Evolutionary conservation across 1,140 invertebrate species (phyloP).

Genomic region (Littorina saxatilis): DNA sequence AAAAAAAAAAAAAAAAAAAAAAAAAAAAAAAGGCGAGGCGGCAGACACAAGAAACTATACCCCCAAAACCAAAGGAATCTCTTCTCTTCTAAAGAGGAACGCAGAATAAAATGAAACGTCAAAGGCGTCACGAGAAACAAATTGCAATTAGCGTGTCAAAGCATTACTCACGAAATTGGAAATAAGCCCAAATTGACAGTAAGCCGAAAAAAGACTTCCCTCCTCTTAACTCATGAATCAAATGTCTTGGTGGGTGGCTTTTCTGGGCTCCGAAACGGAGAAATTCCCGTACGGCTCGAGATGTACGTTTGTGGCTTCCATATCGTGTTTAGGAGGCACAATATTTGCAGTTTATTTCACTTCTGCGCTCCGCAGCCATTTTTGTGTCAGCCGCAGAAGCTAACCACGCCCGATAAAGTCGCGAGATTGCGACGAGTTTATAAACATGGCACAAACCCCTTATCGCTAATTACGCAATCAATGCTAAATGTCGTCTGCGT

Average conservation of each 20-base stretch:
- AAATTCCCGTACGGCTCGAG: background rate
- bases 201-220: background rate
- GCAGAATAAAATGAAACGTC: constrained; percentile 19
- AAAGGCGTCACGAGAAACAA: background rate
- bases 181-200: constrained; percentile 27
- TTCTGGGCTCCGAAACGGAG: background rate
- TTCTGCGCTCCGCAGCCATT: background rate
- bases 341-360: constrained; percentile 28
- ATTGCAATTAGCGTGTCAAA: constrained; percentile 31
- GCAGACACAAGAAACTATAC: background rate
- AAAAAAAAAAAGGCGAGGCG: background rate
- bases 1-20: background rate
- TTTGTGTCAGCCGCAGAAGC: constrained; percentile 1
- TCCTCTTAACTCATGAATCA: background rate
- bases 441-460: constrained; percentile 25
- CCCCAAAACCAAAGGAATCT: background rate
- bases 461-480: constrained; percentile 32
- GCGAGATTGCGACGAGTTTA: constrained; percentile 19
- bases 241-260: constrained; percentile 32
- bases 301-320: background rate
- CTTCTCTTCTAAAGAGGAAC: background rate
- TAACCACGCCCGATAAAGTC: constrained; percentile 23
- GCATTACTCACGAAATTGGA: background rate
- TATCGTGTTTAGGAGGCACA: constrained; percentile 15
- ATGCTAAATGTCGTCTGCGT: constrained; percentile 24